These are phyloP conservation scores for Manis pentadactyla DNA, from an alignment of 2,797 vertebrate genomes.

Conservation along the genomic window DNA sequence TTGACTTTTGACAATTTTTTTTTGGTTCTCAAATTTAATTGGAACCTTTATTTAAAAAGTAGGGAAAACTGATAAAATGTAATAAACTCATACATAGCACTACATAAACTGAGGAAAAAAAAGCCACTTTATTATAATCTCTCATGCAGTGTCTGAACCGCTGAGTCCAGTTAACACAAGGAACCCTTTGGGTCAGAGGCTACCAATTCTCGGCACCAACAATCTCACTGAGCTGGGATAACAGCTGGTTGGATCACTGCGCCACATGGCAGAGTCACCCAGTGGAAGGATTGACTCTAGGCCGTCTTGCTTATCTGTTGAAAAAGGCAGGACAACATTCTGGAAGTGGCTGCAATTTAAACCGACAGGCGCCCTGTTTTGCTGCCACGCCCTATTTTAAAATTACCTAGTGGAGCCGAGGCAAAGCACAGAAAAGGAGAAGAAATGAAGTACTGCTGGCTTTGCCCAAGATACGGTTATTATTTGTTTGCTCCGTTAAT, in stretches of 20 bases:
- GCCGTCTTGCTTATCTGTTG: constrained; percentile 8
- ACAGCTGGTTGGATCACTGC: background rate
- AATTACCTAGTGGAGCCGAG: constrained; percentile 16
- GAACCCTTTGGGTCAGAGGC: constrained; percentile 32
- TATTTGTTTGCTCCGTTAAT: too few species aligned
- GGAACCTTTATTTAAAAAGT: constrained; percentile 47
- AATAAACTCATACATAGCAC: background rate
- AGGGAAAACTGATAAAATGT: constrained; percentile 58
- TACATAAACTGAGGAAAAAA: constrained; percentile 27
- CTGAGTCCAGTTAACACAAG: constrained; percentile 42
- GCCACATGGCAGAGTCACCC: background rate
- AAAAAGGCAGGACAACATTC: constrained; percentile 17
- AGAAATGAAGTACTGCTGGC: background rate
- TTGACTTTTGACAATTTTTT: constrained; percentile 60
- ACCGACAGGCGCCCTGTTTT: constrained; percentile 53
- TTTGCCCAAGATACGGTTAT: background rate
- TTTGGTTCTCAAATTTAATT: constrained; percentile 32
- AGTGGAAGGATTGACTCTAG: background rate
- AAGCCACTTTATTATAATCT: constrained; percentile 20
- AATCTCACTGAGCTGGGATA: background rate
- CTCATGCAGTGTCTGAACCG: constrained; percentile 29
- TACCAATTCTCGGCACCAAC: background rate
- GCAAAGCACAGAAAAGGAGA: background rate
- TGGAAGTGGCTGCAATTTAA: constrained; percentile 52
- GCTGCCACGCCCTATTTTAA: constrained; percentile 64